A percentile compares a stretch with the other conserved stretches of the same genome.
These are phyloP conservation scores for Diplodus puntazzo DNA, from an alignment of 2,797 vertebrate genomes.

Conservation along the genomic window DNA sequence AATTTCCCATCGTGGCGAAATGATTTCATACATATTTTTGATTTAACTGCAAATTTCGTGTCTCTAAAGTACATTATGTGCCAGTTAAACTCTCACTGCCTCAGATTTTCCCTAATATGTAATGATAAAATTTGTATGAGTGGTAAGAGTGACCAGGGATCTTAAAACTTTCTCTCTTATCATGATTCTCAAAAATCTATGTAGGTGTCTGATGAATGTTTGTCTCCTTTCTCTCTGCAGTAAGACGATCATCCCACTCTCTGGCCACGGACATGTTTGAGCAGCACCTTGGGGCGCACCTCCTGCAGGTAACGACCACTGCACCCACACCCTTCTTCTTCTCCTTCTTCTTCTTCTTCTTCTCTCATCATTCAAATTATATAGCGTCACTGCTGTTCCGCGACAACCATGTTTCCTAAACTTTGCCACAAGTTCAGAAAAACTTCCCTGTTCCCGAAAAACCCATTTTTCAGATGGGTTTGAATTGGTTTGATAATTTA, in stretches of 20 bases:
- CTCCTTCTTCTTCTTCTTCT: conserved; percentile 2
- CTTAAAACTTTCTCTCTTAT: neutral
- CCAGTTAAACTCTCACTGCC: neutral
- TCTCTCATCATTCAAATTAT: neutral
- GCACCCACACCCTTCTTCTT: neutral
- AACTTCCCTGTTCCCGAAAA: no score
- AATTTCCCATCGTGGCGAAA: neutral
- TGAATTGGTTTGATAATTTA: conserved; percentile 2
- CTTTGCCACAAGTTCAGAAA: neutral
- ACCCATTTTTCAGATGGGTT: neutral
- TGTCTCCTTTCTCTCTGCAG: conserved; percentile 60
- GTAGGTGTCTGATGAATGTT: conserved; percentile 33
- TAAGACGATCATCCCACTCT: conserved; percentile 82
- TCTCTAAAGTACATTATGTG: neutral
- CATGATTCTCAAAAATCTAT: neutral
- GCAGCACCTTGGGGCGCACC: conserved; percentile 92
- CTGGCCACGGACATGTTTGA: conserved; percentile 91
- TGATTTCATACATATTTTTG: neutral
- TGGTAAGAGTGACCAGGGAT: neutral
- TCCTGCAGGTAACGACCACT: conserved; percentile 88
- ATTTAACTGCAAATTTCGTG: neutral
- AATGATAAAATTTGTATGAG: neutral
- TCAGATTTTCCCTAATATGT: neutral
- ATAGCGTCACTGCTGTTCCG: no score
- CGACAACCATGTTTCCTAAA: no score